phyloP scores from a whole-genome alignment of 2,113 vertebrate species.

The Panthera tigris region DNA sequence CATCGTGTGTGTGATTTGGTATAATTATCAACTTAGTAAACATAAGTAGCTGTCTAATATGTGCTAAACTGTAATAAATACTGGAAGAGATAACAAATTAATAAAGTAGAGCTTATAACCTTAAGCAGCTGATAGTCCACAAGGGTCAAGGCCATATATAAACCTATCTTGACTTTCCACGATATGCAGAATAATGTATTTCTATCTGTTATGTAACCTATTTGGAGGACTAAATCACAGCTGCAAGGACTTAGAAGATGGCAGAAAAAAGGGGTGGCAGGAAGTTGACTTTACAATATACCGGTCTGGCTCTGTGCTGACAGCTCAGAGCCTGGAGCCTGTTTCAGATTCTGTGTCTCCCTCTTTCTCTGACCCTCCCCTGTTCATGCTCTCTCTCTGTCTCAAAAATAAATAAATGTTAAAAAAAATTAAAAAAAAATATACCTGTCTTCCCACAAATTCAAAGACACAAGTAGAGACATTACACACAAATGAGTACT shows the following conservation, averaged over 20 bases:
- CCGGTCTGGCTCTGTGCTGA: neutral
- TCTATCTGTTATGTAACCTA: neutral
- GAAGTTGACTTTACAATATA: neutral
- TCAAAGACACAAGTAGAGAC: neutral
- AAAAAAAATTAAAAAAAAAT: too few relatives aligned
- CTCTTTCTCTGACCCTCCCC: too few relatives aligned
- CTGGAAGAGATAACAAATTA: neutral
- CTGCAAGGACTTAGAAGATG: neutral
- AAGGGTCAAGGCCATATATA: neutral
- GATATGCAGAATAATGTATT: neutral
- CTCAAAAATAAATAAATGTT: too few relatives aligned
- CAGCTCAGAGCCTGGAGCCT: too few relatives aligned
- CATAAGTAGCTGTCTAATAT: neutral
- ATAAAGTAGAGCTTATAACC: slow-evolving; percentile 9
- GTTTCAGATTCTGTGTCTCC: too few relatives aligned
- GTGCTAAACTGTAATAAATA: neutral
- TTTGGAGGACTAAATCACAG: neutral
- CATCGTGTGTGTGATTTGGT: neutral
- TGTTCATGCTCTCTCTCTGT: too few relatives aligned
- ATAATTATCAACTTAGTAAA: neutral
- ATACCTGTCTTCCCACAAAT: neutral
- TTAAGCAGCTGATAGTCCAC: neutral
- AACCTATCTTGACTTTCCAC: neutral
- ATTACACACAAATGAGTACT: neutral
- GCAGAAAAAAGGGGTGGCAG: neutral